phyloP scores from a whole-genome alignment of 2,113 vertebrate species.

The Meriones unguiculatus region DNA sequence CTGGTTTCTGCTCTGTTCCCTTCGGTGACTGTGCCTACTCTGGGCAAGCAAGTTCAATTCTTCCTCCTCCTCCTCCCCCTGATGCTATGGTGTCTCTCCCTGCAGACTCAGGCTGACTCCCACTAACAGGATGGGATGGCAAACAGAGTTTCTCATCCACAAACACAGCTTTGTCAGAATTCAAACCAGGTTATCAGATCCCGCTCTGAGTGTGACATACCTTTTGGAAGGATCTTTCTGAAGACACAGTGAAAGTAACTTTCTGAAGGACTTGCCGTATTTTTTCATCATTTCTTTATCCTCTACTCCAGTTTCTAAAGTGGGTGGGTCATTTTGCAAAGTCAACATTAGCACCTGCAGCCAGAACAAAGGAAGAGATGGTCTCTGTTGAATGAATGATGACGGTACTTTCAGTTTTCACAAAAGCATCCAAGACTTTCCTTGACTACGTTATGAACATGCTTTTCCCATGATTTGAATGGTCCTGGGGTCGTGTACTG shows the following conservation, averaged over 20 bases:
- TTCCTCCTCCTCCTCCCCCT: not conserved
- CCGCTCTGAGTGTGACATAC: constrained; percentile 84
- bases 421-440: not conserved
- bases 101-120: not conserved
- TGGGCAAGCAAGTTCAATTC: constrained; percentile 49
- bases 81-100: not conserved
- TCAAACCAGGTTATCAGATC: constrained; percentile 22
- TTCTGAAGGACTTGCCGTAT: constrained; percentile 99
- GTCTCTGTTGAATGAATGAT: constrained; percentile 19
- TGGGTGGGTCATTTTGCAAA: constrained; percentile 98
- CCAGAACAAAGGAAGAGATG: constrained; percentile 66
- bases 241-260: constrained; percentile 98
- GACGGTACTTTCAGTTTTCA: not conserved
- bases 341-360: constrained; percentile 98
- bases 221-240: constrained; percentile 99
- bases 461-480: not conserved
- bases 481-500: not conserved
- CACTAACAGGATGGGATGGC: not conserved
- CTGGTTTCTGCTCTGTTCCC: constrained; percentile 62
- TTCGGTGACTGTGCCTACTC: constrained; percentile 48
- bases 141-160: not conserved
- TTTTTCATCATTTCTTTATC: constrained; percentile 99
- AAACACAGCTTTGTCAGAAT: constrained; percentile 24
- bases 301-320: constrained; percentile 96
- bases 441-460: not conserved